A percentile compares a stretch with the other conserved stretches of the same genome.
Conservation (phyloP, 2,113 vertebrate species). For the Ranitomeya variabilis region DNA sequence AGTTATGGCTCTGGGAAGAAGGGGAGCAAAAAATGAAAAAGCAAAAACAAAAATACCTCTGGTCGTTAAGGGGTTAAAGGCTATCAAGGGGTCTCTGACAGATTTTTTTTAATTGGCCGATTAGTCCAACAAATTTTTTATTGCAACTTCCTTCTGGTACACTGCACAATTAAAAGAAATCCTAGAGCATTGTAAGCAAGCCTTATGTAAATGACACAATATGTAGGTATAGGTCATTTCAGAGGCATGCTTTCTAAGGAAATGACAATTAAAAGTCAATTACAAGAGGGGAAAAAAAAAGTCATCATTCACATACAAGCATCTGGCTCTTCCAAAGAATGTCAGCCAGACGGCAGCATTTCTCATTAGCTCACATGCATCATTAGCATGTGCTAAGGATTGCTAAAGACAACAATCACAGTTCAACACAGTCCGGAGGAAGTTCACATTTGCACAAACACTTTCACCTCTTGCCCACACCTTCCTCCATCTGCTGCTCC, state of each 20-base stretch:
- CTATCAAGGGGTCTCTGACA: not conserved
- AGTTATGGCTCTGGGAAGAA: too few relatives aligned
- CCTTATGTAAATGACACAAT: not conserved
- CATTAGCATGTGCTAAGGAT: conserved; percentile 49
- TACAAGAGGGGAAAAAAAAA: not conserved
- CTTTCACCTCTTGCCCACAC: conserved; percentile 52
- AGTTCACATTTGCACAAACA: conserved; percentile 54
- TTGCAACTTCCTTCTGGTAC: not conserved
- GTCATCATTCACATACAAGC: conserved; percentile 35
- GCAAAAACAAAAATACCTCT: too few relatives aligned
- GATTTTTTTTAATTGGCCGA: not conserved
- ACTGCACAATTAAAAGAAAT: not conserved
- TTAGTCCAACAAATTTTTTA: not conserved
- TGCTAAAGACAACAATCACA: conserved; percentile 54
- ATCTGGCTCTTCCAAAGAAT: conserved; percentile 47
- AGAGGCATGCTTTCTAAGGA: conserved; percentile 17
- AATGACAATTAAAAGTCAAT: conserved; percentile 48
- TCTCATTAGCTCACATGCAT: conserved; percentile 44
- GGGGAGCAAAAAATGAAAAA: too few relatives aligned
- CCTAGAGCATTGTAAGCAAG: too few relatives aligned
- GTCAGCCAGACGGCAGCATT: conserved; percentile 39
- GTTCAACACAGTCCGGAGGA: conserved; percentile 52
- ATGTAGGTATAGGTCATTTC: conserved; percentile 12
- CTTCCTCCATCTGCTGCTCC: conserved; percentile 55
- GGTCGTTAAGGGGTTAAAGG: not conserved